A percentile compares a stretch with the other conserved stretches of the same genome.
Conservation (phyloP, 2,888 invertebrate genomes). For the Cylindroiulus punctatus region DNA sequence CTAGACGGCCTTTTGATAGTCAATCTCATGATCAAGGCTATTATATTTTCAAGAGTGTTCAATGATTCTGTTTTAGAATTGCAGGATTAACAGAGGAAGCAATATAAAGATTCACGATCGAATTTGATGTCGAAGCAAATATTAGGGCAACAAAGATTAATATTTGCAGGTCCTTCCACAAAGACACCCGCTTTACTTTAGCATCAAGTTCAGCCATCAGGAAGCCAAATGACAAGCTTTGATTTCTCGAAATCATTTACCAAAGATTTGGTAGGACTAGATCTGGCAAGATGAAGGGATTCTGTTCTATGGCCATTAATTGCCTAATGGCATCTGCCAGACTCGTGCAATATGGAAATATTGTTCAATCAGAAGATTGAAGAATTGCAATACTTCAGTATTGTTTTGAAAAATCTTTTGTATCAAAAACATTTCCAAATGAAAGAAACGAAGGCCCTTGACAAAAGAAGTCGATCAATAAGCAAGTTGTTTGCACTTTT, state of each 20-base stretch:
- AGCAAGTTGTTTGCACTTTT: no score
- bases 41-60: neutral
- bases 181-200: neutral
- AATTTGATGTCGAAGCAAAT: neutral
- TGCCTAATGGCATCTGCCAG: neutral
- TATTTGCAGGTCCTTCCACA: neutral
- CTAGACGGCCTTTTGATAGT: neutral
- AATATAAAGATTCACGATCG: neutral
- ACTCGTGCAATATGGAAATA: neutral
- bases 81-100: neutral
- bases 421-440: no score
- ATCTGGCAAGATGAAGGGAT: neutral
- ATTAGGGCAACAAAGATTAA: neutral
- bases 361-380: neutral
- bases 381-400: no score
- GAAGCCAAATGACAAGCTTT: neutral
- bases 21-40: neutral
- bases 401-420: no score
- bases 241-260: neutral
- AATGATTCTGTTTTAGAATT: neutral
- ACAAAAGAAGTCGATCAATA: no score
- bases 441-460: no score
- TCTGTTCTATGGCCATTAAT: neutral
- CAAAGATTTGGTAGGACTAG: constrained; percentile 25
- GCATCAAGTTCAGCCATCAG: neutral